Evolutionary conservation across 2,888 invertebrate species (phyloP), one percentile per base, ranked within the genome.

Genomic region (Lithophane leautieri): DNA sequence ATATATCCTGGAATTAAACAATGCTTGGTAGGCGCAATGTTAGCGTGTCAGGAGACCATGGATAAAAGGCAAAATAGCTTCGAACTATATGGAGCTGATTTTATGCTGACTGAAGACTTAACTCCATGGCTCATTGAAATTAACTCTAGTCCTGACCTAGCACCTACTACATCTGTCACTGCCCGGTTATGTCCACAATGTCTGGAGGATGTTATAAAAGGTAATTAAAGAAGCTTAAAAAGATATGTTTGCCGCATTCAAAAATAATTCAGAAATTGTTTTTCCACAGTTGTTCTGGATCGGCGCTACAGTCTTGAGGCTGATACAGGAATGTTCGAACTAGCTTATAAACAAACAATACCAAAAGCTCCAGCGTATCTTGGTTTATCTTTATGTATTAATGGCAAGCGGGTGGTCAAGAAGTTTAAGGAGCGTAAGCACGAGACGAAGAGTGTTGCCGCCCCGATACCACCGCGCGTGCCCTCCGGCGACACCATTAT

Each of bases 61-160:
- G 98, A 98, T 89, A 97, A 98, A 60, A 94, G 98, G 70, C 96
- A 95, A 89, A 98, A 98, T 87, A 98, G 99, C 71, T 99, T 99
- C 94, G 99, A 99, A 94, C 94, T 99, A 40, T 99, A 99, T 89
- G 99, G 99, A 25, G 99, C 99, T 0, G 99, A 99, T 94, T 99
- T 99, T 91, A 99, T 99, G 98, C 95, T 99, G 76, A 98, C 98
- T 65, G 98, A 99, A 76, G 98, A 98, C 89, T 98, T 98, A 88
- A 97, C 97, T 50, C 99, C 99, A 0, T 99, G 99, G 99, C 97
- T 99, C 4, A 98, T 99, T 85, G 99, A 99, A 94, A 99, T 99
- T 85, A 99, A 99, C 93, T 98, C 98, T 14, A 98, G 99, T 94
- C 99, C 99, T 0, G 98, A 99, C 94, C 97, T 99, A 96, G 98